Conservation (phyloP, 2,888 invertebrate species). For the Athalia rosae region DNA sequence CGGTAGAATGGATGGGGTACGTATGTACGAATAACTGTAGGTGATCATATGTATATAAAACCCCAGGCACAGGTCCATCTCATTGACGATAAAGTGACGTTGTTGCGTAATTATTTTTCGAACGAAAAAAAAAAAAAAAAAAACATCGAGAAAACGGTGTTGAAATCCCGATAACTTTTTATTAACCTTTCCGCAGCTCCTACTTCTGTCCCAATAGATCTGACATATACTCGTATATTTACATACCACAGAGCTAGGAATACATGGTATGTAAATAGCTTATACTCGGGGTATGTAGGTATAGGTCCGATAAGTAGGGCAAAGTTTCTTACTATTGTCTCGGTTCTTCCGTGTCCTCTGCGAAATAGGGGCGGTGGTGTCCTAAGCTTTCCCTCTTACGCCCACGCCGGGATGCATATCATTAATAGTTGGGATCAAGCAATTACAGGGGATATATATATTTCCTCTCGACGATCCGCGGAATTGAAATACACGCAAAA, state of each 20-base stretch:
- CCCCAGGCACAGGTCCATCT: too few species aligned
- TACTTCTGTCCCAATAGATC: not conserved
- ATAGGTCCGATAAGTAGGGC: constrained; percentile 20
- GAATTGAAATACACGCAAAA: constrained; percentile 8
- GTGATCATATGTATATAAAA: too few species aligned
- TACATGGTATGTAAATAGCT: not conserved
- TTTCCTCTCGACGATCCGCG: constrained; percentile 19
- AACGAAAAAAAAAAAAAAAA: too few species aligned
- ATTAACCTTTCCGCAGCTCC: too few species aligned
- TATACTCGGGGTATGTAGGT: constrained; percentile 19
- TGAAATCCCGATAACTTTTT: too few species aligned
- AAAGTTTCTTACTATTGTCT: constrained; percentile 38
- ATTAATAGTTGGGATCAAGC: constrained; percentile 13
- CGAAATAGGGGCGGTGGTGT: not conserved
- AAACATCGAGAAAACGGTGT: too few species aligned
- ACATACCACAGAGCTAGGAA: not conserved
- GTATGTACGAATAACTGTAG: too few species aligned
- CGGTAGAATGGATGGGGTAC: too few species aligned
- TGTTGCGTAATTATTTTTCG: too few species aligned
- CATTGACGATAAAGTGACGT: too few species aligned
- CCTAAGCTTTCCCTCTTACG: not conserved
- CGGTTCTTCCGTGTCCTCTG: too few species aligned
- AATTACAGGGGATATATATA: not conserved
- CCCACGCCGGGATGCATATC: not conserved
- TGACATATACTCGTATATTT: constrained; percentile 6